phyloP scores from a whole-genome alignment of 1,140 invertebrate genomes.

The Goniozus legneri region DNA sequence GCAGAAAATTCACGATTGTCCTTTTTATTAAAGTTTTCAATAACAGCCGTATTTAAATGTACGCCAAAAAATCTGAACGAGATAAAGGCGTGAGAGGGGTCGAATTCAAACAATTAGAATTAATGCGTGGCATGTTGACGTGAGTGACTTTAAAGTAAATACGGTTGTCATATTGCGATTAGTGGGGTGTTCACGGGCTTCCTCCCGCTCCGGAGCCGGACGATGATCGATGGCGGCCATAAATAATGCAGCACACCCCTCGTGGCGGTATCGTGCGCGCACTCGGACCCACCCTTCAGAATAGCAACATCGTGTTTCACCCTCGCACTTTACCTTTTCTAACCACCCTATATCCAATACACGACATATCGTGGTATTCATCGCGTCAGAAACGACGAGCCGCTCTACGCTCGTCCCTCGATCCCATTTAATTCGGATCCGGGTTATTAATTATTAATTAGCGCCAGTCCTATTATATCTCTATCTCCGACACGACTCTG shows the following conservation, averaged over 20 bases:
- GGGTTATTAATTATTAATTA: conserved; percentile 56
- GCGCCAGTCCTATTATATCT: conserved; percentile 48
- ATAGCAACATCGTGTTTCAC: conserved; percentile 26
- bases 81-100: neutral
- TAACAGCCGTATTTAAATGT: no score
- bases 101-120: conserved; percentile 39
- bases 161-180: conserved; percentile 53
- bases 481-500: conserved; percentile 30
- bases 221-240: conserved; percentile 52
- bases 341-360: conserved; percentile 39
- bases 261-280: conserved; percentile 31
- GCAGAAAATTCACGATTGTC: no score
- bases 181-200: conserved; percentile 39
- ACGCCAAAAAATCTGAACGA: no score
- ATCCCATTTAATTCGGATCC: conserved; percentile 51
- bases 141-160: conserved; percentile 46
- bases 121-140: conserved; percentile 42
- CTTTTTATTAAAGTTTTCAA: no score
- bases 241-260: conserved; percentile 52
- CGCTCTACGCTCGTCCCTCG: conserved; percentile 38
- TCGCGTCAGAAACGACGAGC: neutral
- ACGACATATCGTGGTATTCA: conserved; percentile 18
- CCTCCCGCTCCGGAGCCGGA: conserved; percentile 32
- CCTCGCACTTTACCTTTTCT: conserved; percentile 12
- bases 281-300: conserved; percentile 39